Base-by-base conservation (phyloP, 2,888 invertebrate genomes). In the Zygaena filipendulae region DNA sequence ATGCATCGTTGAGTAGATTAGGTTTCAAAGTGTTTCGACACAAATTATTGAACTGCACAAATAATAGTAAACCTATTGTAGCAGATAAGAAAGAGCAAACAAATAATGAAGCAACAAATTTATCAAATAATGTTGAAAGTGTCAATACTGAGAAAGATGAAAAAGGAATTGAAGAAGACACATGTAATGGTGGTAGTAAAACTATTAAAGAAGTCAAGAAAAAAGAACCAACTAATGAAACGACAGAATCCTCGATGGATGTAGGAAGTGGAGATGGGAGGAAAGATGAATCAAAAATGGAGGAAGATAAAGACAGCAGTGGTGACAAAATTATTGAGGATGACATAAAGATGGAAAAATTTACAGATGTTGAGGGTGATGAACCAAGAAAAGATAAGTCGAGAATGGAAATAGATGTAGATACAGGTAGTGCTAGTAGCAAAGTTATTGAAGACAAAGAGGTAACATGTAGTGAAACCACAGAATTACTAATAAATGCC, bases 1-100 rank as follows among this genome's bases (percentile, higher is more conserved):
- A 83, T 52, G 71, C 83, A 19, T 81, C 83, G 16, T 63, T 86
- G 1, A 74, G 82, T 32, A 74, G 82, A 43, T 48, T 80, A 20
- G 86, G 86, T 1, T 85, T 84, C 39, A 77, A 71, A 56, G 61
- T 86, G 14, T 69, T 82, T 31, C 70, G 81, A 43, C 82, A 82
- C 32, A 16, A 7, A 16, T 46, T 21, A 47, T 27, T 19, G 14
- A 12, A 10, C 23, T 20, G 11, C 12, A 26, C 7, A 14, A 9
- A 16, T 16, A 4, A 16, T 16, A 16, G 16, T 16, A 16, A 16
- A 7, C 16, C 4, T 7, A 16, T 6, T 16, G 4, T 7, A 16
- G 16, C 16, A 16, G 23, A 16, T 3, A 22, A 13, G 16, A 8
- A 14, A 10, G 13, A 27, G 16, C 23, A 23, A 39, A 40, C 19